Percentiles rank a stretch among this genome's conserved stretches.
phyloP scores from a whole-genome alignment of 2,888 invertebrate species.

The Dryadula phaetusa region DNA sequence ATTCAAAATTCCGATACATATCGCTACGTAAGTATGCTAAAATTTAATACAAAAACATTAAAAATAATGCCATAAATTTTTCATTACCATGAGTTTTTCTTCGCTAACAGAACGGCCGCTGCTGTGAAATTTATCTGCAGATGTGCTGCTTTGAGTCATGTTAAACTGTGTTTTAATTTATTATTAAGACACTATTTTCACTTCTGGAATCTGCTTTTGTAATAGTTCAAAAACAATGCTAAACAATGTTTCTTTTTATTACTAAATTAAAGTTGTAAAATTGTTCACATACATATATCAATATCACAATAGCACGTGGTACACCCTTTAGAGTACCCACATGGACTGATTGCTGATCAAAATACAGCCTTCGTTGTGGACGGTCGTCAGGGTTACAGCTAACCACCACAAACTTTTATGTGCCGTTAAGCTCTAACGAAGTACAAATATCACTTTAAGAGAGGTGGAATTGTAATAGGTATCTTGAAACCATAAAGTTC shows the following conservation, averaged over 20 bases:
- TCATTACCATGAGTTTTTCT: conserved; percentile 75
- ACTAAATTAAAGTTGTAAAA: neutral
- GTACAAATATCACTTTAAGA: neutral
- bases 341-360: conserved; percentile 74
- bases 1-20: neutral
- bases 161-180: conserved; percentile 53
- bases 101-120: conserved; percentile 71
- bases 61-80: neutral
- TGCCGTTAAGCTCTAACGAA: conserved; percentile 46
- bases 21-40: neutral
- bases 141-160: conserved; percentile 74
- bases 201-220: neutral
- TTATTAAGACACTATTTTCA: neutral
- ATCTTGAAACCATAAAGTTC: too few species aligned
- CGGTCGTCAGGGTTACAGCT: conserved; percentile 76
- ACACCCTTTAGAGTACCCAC: conserved; percentile 54
- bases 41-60: neutral
- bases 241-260: neutral
- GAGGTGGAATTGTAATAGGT: neutral
- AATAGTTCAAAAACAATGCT: neutral
- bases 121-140: conserved; percentile 67
- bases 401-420: conserved; percentile 78
- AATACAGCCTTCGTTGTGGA: conserved; percentile 69
- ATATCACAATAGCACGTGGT: conserved; percentile 19
- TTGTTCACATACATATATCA: neutral